Evolutionary conservation across 2,113 vertebrate species (phyloP), one percentile per base, ranked within the genome.

Genomic region (Glaucidium brasilianum): DNA sequence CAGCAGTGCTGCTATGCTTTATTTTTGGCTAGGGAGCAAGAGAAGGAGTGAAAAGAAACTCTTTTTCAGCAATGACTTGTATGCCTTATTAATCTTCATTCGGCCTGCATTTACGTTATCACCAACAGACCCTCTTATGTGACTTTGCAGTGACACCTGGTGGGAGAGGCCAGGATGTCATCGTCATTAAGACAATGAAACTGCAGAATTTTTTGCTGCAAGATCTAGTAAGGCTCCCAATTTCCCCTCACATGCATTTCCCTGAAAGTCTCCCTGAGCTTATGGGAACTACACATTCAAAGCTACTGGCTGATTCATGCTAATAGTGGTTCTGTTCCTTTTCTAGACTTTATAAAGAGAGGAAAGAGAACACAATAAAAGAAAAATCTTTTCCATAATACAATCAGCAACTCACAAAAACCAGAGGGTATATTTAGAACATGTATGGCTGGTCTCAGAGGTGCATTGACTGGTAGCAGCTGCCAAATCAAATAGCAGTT

Each of bases 91-190:
- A 73, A 95, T 95, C 78, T 85, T 90, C 52, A 53, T 92, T 92
- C 78, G 72, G 74, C 52, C 62, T 18, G 68, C 5, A 0, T 63
- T 71, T 59, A 34, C 1, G 5, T 85, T 60, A 47, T 74, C 86
- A 29, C 64, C 77, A 43, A 1, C 62, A 52, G 73, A 87, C 83
- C 59, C 71, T 85, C 66, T 74, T 94, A 7, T 26, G 67, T 88
- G 95, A 91, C 64, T 95, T 93, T 25, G 69, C 82, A 89, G 69
- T 85, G 94, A 94, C 92, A 90, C 94, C 96, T 96, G 90, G 56
- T 88, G 90, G 96, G 96, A 94, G 92, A 94, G 77, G 81, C 79
- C 93, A 94, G 96, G 84, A 89, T 94, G 69, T 87, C 77, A 55
- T 30, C 32, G 2, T 59, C 84, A 27, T 68, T 90, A 80, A 80